Conservation (phyloP, 2,113 vertebrate genomes). For the Xyrauchen texanus region DNA sequence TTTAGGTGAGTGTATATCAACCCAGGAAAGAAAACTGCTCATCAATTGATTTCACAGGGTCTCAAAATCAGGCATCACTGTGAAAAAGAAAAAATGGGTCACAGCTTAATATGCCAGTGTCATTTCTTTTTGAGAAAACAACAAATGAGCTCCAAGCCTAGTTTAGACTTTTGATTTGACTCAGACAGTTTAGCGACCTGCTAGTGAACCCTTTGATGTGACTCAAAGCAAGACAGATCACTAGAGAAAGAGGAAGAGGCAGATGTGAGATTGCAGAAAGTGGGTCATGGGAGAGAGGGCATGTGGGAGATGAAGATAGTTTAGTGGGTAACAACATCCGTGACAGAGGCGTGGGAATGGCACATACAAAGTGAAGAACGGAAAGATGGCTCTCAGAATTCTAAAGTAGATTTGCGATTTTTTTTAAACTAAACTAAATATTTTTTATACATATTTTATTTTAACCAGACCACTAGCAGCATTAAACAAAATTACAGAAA, state of each 20-base stretch:
- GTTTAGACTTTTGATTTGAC: conserved; percentile 29
- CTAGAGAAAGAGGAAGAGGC: conserved; percentile 38
- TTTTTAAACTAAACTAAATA: not conserved
- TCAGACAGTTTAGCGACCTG: conserved; percentile 33
- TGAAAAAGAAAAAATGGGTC: not conserved
- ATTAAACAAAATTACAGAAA: not conserved
- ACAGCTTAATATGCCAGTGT: not conserved
- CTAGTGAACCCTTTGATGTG: conserved; percentile 48
- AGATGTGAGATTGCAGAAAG: conserved; percentile 59
- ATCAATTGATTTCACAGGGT: too few relatives aligned
- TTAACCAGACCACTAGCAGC: not conserved
- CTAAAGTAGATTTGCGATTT: not conserved
- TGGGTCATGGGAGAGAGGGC: conserved; percentile 52
- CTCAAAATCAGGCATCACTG: not conserved
- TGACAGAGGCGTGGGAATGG: conserved; percentile 18
- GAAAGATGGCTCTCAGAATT: not conserved
- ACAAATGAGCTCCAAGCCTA: not conserved
- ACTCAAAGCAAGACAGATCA: not conserved
- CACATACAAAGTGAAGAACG: not conserved
- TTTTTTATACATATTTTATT: too few relatives aligned
- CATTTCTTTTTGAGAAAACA: not conserved
- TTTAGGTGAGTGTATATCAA: too few relatives aligned
- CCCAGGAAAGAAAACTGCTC: too few relatives aligned
- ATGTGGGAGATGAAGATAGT: conserved; percentile 15
- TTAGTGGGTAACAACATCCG: conserved; percentile 42